Evolutionary conservation across 2,113 vertebrate species (phyloP), one percentile per base, ranked within the genome.

Genomic region (Asarcornis scutulata): DNA sequence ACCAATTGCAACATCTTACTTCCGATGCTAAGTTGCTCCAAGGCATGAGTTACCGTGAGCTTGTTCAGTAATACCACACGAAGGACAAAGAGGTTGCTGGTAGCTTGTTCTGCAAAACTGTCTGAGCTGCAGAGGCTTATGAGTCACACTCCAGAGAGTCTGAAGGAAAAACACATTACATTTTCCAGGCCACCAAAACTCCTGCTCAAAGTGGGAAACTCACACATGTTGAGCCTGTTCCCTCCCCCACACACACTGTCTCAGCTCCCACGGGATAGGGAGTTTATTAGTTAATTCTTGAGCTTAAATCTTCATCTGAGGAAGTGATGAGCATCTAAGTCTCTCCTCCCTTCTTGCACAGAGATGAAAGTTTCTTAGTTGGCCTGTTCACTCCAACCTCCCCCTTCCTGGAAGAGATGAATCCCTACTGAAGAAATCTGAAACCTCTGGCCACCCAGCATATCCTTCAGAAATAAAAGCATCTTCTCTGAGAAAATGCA

Each of bases 111-210:
- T 79, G 31, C 83, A 88, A 87, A 95, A 79, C 16, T 9, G 5
- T 52, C 69, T 27, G 34, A 96, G 77, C 32, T 76, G 83, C 63
- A 74, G 92, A 77, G 67, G 50, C 78, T 89, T 31, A 75, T 96
- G 92, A 96, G 76, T 97, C 95, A 96, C 95, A 92, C 71, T 71
- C 79, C 90, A 40, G 88, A 96, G 80, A 89, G 86, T 80, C 93
- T 92, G 86, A 83, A 82, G 66, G 53, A 69, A 87, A 69, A 94
- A 77, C 11, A 27, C n/a, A 26, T 85, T 17, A 23, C 68, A 58
- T 94, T 97, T 97, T 96, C 94, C 94, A 96, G 91, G 88, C 92
- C 95, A 94, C 89, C 87, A 36, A 79, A 79, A 88, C 40, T 81
- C 60, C 84, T 58, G 58, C 67, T 88, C 75, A 3, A 93, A 92